Base-by-base conservation (phyloP, 2,888 invertebrate species). In the Hirtodrosophila histrioides region DNA sequence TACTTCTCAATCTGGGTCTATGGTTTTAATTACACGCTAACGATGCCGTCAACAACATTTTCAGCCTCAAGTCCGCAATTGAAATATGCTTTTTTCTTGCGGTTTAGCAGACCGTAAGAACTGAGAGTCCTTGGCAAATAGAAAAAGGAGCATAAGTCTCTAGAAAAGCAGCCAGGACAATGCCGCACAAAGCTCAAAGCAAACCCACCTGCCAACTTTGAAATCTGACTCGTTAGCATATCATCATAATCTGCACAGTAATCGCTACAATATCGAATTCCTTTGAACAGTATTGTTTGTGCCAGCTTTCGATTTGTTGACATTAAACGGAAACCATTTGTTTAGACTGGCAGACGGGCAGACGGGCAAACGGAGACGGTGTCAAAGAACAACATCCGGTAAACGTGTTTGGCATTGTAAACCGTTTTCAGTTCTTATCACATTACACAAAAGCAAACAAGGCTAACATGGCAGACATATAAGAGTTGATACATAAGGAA, bases 21-120 rank as follows among this genome's bases (percentile, higher is more conserved):
- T 65, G 69, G 53, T 73, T 70, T 76, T 79, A 70, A 73, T 78
- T 78, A 75, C 48, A 77, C 61, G 75, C 70, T 56, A 71, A 67
- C 61, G 69, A 75, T 44, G 66, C 54, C 51, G 64, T 71, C 55
- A 62, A 62, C 57, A 58, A 45, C 35, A 31, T 39, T 50, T 39
- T 46, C 10, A 54, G 43, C 37, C 45, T 39, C 63, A 65, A 58
- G 72, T 46, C 55, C 10, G 41, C 64, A 65, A 65, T 69, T 70
- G 57, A 70, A 63, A 56, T 57, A 50, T 48, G 27, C 40, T 46
- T 62, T 60, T 33, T 46, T 37, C 43, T 60, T 60, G 45, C 12
- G 49, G 36, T 17, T 46, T 10, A 44, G 12, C 72, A 60, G 72
- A 72, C 61, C 69, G 58, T 58, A 56, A 43, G 43, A 50, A 33